Conservation (phyloP, 2,113 vertebrate species). For the Lagopus leucura region DNA sequence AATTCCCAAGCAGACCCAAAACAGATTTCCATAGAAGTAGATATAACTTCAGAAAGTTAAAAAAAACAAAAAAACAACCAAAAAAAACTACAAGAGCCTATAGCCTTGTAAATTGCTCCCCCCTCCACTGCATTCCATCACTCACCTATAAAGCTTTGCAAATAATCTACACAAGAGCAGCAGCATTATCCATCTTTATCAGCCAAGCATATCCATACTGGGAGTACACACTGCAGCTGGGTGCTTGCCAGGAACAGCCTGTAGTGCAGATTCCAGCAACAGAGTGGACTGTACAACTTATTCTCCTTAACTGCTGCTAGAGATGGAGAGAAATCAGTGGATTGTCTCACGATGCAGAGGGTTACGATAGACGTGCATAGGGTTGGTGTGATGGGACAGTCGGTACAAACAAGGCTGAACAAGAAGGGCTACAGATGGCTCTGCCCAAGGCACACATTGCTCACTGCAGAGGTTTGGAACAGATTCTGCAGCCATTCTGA, state of each 20-base stretch:
- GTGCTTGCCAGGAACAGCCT: neutral
- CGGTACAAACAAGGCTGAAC: neutral
- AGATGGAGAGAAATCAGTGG: neutral
- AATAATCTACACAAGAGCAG: neutral
- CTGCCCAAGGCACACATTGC: neutral
- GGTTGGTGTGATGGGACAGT: neutral
- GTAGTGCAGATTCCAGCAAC: neutral
- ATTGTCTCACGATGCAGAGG: neutral
- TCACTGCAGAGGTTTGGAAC: neutral
- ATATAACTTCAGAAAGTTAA: neutral
- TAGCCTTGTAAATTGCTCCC: neutral
- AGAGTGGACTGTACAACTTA: neutral
- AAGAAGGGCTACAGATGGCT: neutral
- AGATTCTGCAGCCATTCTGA: neutral
- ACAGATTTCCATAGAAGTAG: neutral
- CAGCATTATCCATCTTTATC: neutral
- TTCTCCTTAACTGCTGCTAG: neutral
- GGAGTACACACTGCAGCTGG: neutral
- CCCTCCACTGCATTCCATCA: neutral
- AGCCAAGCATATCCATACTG: neutral
- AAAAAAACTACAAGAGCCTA: neutral
- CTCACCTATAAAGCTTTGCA: neutral
- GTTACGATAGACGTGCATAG: neutral
- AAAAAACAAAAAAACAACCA: neutral
- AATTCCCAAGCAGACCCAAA: neutral